These are phyloP conservation scores for Eilema sororculum DNA, from an alignment of 2,888 invertebrate genomes.

Conservation along the genomic window DNA sequence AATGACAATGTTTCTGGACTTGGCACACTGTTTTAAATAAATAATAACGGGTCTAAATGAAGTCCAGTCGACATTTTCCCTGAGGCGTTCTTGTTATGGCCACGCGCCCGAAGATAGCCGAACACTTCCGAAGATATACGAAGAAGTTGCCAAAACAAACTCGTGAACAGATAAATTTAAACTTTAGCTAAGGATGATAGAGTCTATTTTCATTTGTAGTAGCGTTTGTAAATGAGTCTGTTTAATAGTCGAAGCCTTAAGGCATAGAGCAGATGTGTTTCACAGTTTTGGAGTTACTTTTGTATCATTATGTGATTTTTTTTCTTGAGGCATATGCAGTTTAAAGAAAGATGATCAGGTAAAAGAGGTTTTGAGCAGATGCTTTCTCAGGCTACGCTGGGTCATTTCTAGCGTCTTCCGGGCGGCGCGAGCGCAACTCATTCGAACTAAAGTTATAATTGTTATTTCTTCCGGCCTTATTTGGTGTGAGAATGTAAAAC, in stretches of 20 bases:
- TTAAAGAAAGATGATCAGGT: slow-evolving; percentile 71
- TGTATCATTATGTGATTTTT: slow-evolving; percentile 79
- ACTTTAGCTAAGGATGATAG: slow-evolving; percentile 22
- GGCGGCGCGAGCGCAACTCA: slow-evolving; percentile 39
- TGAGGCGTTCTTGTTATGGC: slow-evolving; percentile 58
- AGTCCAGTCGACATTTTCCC: slow-evolving; percentile 59
- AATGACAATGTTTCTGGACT: slow-evolving; percentile 66
- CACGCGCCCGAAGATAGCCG: slow-evolving; percentile 74
- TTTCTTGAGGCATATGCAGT: slow-evolving; percentile 79
- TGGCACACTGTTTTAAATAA: slow-evolving; percentile 63
- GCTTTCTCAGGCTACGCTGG: slow-evolving; percentile 60
- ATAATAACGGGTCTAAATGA: slow-evolving; percentile 60
- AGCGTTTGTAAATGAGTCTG: slow-evolving; percentile 29
- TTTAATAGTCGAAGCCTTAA: slow-evolving; percentile 48
- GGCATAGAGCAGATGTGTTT: slow-evolving; percentile 79
- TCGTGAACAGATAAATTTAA: slow-evolving; percentile 28
- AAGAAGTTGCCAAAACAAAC: slow-evolving; percentile 66
- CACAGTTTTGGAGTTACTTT: slow-evolving; percentile 77
- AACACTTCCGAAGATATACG: slow-evolving; percentile 64
- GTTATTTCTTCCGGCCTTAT: slow-evolving; percentile 29
- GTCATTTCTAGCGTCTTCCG: slow-evolving; percentile 60
- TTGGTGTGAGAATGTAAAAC: slow-evolving; percentile 20
- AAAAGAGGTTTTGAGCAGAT: slow-evolving; percentile 71
- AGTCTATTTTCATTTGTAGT: slow-evolving; percentile 43
- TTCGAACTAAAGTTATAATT: slow-evolving; percentile 24